phyloP scores from a whole-genome alignment of 1,140 invertebrate species.

The Chrysoperla carnea region DNA sequence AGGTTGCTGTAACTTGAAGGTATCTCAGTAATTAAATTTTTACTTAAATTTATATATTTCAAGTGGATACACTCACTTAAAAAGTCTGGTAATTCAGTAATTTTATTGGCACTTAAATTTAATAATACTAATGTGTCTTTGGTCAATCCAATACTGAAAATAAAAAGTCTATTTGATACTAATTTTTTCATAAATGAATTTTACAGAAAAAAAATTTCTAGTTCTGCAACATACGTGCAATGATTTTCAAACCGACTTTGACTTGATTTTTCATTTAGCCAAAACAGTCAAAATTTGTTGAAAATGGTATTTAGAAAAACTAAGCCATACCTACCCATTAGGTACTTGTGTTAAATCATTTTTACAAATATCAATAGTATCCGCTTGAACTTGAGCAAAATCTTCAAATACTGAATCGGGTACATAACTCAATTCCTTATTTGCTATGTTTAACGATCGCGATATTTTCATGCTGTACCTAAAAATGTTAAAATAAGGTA shows the following conservation, averaged over 20 bases:
- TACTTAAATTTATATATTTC: conserved; percentile 56
- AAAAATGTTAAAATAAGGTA: no score
- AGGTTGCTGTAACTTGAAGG: conserved; percentile 44
- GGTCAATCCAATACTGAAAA: conserved; percentile 28
- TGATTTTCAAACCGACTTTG: no score
- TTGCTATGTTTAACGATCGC: conserved; percentile 45
- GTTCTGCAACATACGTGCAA: no score
- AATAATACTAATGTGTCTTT: conserved; percentile 42
- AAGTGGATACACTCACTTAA: conserved; percentile 43
- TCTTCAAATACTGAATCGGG: conserved; percentile 52
- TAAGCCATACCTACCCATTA: conserved; percentile 30
- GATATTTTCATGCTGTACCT: conserved; percentile 58
- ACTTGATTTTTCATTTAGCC: conserved; percentile 2
- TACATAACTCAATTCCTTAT: conserved; percentile 40
- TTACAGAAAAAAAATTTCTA: no score
- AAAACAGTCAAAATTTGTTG: no score
- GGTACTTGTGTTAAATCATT: conserved; percentile 54
- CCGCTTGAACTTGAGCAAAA: conserved; percentile 50
- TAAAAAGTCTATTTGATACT: conserved; percentile 10
- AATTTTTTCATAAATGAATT: no score
- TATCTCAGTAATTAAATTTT: conserved; percentile 50
- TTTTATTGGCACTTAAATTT: conserved; percentile 40
- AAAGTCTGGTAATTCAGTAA: conserved; percentile 40
- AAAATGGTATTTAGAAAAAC: conserved; percentile 1
- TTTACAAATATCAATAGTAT: conserved; percentile 59